A percentile compares a stretch with the other conserved stretches of the same genome.
These are phyloP conservation scores for Drosophila subobscura DNA, from an alignment of 1,140 invertebrate genomes.

Conservation along the genomic window DNA sequence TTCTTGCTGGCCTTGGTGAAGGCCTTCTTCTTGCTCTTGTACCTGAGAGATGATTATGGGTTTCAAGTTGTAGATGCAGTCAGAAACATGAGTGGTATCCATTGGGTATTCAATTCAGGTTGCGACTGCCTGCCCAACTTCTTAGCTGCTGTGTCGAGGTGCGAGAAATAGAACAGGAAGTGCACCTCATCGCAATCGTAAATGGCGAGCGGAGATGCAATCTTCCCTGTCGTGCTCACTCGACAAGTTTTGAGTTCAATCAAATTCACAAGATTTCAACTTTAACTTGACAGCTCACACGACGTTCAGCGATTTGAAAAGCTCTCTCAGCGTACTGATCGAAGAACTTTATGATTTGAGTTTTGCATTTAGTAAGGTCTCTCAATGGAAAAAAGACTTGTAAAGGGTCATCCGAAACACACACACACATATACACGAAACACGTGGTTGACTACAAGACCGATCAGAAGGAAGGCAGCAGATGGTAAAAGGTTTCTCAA, in stretches of 20 bases:
- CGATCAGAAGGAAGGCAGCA: slow-evolving; percentile 84
- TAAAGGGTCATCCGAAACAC: slow-evolving; percentile 6
- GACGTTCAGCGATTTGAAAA: slow-evolving; percentile 83
- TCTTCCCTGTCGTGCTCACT: slow-evolving; percentile 77
- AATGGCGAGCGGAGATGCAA: slow-evolving; percentile 87
- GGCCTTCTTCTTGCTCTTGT: slow-evolving; percentile 99
- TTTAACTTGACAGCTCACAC: slow-evolving; percentile 70
- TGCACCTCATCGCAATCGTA: slow-evolving; percentile 69
- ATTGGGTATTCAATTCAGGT: slow-evolving; percentile 24
- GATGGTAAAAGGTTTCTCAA: slow-evolving; percentile 77
- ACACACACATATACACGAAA: not conserved
- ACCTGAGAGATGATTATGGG: slow-evolving; percentile 87
- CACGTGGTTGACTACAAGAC: slow-evolving; percentile 22
- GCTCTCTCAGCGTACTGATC: slow-evolving; percentile 87
- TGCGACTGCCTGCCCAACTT: slow-evolving; percentile 39
- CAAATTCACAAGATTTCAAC: slow-evolving; percentile 20
- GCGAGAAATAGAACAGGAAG: slow-evolving; percentile 73
- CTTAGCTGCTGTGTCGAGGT: slow-evolving; percentile 43
- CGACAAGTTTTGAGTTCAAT: slow-evolving; percentile 31
- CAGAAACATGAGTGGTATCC: slow-evolving; percentile 33
- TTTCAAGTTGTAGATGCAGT: slow-evolving; percentile 42
- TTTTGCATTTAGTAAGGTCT: slow-evolving; percentile 55
- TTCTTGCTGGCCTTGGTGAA: slow-evolving; percentile 99
- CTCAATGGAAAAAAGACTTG: slow-evolving; percentile 4
- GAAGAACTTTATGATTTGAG: slow-evolving; percentile 86